A percentile compares a stretch with the other conserved stretches of the same genome.
These are phyloP conservation scores for Ciconia maguari DNA, from an alignment of 2,113 vertebrate genomes.

Conservation along the genomic window DNA sequence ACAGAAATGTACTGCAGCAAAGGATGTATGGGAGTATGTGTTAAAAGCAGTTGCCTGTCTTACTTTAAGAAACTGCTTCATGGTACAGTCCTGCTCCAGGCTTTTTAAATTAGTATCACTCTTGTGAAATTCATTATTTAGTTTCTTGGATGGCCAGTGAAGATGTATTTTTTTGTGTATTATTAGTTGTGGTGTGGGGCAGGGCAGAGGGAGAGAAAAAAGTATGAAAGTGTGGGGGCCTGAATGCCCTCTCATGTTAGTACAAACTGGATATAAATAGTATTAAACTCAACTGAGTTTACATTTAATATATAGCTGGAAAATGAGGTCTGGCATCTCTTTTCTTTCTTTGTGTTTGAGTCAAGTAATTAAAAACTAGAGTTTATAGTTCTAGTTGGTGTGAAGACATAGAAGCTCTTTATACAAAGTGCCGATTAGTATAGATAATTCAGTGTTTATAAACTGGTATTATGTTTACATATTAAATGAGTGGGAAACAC, in stretches of 20 bases:
- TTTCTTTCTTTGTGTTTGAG: not conserved
- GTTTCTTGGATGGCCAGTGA: not conserved
- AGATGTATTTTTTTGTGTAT: fast-evolving
- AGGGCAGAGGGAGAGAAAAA: fast-evolving
- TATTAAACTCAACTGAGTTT: not conserved
- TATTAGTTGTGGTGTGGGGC: not conserved
- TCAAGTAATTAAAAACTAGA: not conserved
- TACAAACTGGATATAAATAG: not conserved
- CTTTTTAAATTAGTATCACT: not conserved
- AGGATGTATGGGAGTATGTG: not conserved
- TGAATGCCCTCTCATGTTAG: not conserved
- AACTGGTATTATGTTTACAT: not conserved
- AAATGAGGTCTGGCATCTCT: not conserved
- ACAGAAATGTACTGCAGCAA: not conserved
- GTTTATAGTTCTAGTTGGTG: not conserved
- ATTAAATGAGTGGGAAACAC: not conserved
- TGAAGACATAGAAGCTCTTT: not conserved
- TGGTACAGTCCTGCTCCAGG: not conserved
- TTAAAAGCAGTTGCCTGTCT: not conserved
- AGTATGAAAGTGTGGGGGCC: fast-evolving
- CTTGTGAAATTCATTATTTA: not conserved
- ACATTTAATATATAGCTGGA: not conserved
- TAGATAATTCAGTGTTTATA: not conserved
- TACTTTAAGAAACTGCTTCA: not conserved
- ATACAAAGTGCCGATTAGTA: not conserved